Base-by-base conservation (phyloP, 2,113 vertebrate genomes). In the Phylloscopus trochiloides region DNA sequence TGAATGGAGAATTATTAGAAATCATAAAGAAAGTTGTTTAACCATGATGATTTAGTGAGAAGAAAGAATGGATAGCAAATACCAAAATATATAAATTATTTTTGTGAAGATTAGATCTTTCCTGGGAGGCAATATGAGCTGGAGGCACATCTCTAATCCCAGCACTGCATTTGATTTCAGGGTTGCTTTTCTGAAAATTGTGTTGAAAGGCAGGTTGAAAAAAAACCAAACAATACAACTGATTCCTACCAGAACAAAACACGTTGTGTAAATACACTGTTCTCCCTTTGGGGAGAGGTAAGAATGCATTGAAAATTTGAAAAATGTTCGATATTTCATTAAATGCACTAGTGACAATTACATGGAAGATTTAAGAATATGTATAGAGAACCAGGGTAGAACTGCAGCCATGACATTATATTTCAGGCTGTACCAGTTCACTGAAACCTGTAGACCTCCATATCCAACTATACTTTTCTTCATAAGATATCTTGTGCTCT, bases 221-320 rank as follows among this genome's bases (percentile, higher is more conserved):
- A 59, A 45, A 28, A 3, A 0, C 1, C 3, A 70, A 81, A 84
- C 9, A 52, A 34, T 18, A 28, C 6, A 67, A 45, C 14, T 43
- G 34, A 65, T 62, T 87, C 31, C 13, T 77, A 50, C 17, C 34
- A 54, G 55, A 93, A 72, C 8, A 87, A 83, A 82, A 61, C 8
- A 20, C 19, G 75, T 36, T 40, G 14, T 63, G 17, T 34, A 75
- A 75, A 92, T 43, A 45, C 14, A 47, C 9, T 48, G 3, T 34
- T 72, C 8, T 65, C 21, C 14, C 21, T 75, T 72, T 82, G 24
- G 36, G 61, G n/a, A 72, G 18, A 50, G 17, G 61, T 45, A 62
- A 67, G 13, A 71, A 78, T n/a, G 4, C 14, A 86, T 3, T 57
- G n/a, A 52, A 92, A 90, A 76, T 57, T 21, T 70, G 17, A 32